phyloP scores from a whole-genome alignment of 2,113 vertebrate genomes.

The Chionis minor region DNA sequence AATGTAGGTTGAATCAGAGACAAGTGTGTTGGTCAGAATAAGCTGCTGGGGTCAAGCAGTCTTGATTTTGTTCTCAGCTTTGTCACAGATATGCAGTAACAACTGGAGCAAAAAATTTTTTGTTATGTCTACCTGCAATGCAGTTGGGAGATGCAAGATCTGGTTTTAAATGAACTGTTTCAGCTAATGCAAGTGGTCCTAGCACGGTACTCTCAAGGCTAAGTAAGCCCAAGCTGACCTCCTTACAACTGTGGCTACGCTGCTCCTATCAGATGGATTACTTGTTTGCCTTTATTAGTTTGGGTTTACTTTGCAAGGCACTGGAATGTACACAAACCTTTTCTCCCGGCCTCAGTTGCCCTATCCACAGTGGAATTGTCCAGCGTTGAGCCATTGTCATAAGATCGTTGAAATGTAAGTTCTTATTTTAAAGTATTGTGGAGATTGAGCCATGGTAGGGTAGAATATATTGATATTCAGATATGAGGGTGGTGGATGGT shows the following conservation, averaged over 20 bases:
- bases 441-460: not conserved
- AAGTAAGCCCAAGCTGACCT: not conserved
- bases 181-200: not conserved
- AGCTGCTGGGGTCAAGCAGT: not conserved
- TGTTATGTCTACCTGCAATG: not conserved
- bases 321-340: not conserved
- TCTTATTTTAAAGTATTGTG: not conserved
- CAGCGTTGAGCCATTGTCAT: not conserved
- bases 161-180: not conserved
- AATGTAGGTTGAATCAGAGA: not conserved
- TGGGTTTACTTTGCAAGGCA: not conserved
- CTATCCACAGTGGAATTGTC: not conserved
- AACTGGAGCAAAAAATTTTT: not conserved
- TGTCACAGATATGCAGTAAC: not conserved
- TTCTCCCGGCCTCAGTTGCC: not conserved
- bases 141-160: not conserved
- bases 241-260: accelerated
- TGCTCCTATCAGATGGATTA: not conserved
- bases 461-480: not conserved
- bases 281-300: not conserved
- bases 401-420: not conserved
- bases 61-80: not conserved
- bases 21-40: not conserved
- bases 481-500: not conserved
- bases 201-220: not conserved